Evolutionary conservation across 2,888 invertebrate genomes (phyloP), one percentile per base, ranked within the genome.

Genomic region (Tipula vernalis): DNA sequence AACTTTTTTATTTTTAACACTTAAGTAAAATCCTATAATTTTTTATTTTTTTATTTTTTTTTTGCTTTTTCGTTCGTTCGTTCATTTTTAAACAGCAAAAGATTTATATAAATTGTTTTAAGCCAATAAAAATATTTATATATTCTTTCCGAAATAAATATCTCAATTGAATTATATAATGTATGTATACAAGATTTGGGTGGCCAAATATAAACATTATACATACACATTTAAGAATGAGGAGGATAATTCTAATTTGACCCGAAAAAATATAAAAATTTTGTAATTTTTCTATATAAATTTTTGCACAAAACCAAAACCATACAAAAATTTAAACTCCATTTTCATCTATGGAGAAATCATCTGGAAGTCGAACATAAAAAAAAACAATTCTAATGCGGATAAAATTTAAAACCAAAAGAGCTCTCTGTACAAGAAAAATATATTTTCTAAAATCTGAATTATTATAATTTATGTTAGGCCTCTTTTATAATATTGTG

Each of bases 1-100:
- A 71, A 71, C 71, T 71, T 71, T 71, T 71, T 71, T 71, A 71
- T 71, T 71, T 71, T 71, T 71, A 71, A 71, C 71, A 71, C 71
- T 71, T 71, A 71, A 71, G 71, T 71, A 71, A 71, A 71, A 71
- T 71, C 71, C 28, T 71, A 71, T 12, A 71, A 12, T 71, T 8
- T 71, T 71, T 71, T 71, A 28, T 28, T 28, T 28, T 28, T 28
- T 28, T 1, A 1, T 28, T 28, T 28, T 28, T 28, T 28, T 28
- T 28, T 0, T 28, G 28, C 28, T 28, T 71, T 57, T 57, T 57
- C 15, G 51, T 15, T 71, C 71, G 28, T 71, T 71, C 71, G 71
- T 71, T 71, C 71, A 28, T 71, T 71, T 71, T 71, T 71, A 71
- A 71, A 71, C 71, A 71, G 71, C 71, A 12, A 71, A 28, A 71